These are phyloP conservation scores for Protonemura montana DNA, from an alignment of 2,888 invertebrate genomes.

Conservation along the genomic window DNA sequence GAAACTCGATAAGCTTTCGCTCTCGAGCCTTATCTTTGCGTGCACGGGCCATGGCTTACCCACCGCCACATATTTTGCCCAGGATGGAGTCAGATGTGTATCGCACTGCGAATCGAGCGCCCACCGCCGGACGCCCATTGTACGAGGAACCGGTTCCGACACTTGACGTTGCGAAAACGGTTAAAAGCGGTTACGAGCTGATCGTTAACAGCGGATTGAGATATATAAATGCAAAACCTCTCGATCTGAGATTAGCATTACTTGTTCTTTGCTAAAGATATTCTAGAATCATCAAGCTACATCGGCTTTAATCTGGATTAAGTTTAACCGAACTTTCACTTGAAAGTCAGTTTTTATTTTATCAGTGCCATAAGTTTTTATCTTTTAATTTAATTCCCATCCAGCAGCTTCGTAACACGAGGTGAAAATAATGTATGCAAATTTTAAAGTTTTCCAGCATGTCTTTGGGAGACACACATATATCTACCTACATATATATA, in stretches of 20 bases:
- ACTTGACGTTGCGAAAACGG: neutral
- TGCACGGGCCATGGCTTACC: neutral
- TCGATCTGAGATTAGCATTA: neutral
- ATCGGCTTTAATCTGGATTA: neutral
- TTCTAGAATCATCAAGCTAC: neutral
- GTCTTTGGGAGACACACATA: no score
- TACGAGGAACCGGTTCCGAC: no score
- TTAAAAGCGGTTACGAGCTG: neutral
- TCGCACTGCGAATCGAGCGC: neutral
- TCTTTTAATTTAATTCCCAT: neutral
- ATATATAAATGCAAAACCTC: conserved; percentile 7
- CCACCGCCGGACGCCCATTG: neutral
- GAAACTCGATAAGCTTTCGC: neutral
- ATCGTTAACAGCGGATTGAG: neutral
- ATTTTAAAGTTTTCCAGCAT: neutral
- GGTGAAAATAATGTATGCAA: conserved; percentile 12
- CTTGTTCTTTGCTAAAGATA: neutral
- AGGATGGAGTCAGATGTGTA: neutral
- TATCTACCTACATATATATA: no score
- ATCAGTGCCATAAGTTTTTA: neutral
- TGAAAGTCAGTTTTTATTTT: neutral
- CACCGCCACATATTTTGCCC: neutral
- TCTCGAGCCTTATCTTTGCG: neutral
- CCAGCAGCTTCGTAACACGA: neutral
- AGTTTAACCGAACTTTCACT: neutral